Percentiles rank a stretch among this genome's conserved stretches.
Conservation (phyloP, 2,113 vertebrate species). For the Tamias sibiricus region DNA sequence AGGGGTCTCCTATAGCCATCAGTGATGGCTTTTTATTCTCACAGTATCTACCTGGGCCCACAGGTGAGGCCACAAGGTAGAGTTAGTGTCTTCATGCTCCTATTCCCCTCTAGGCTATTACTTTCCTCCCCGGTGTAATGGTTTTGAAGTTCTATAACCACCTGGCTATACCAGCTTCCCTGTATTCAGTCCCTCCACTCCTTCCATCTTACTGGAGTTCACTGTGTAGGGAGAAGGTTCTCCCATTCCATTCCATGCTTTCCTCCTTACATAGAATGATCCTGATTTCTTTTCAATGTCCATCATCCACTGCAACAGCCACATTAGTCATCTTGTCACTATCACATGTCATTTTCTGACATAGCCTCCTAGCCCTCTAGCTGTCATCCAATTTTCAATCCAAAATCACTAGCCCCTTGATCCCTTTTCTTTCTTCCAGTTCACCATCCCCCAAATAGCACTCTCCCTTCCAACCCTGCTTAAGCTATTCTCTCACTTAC, state of each 20-base stretch:
- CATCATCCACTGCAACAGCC: neutral
- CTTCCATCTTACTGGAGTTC: neutral
- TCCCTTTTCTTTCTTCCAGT: neutral
- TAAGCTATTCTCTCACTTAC: neutral
- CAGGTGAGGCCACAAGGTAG: neutral
- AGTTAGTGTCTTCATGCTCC: neutral
- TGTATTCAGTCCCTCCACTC: neutral
- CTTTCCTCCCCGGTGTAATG: neutral
- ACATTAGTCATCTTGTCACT: neutral
- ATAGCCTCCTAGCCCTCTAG: neutral
- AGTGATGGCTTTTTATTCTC: neutral
- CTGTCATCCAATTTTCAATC: neutral
- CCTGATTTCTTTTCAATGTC: neutral
- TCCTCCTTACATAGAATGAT: neutral
- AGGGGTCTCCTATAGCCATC: neutral
- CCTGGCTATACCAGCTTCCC: neutral
- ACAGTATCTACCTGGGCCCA: neutral
- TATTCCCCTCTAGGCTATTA: neutral
- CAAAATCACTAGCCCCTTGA: neutral
- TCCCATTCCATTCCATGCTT: neutral
- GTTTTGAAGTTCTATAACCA: neutral
- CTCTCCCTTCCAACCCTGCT: neutral
- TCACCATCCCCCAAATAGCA: neutral
- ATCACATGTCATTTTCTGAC: neutral
- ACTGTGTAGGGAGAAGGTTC: no score